These are phyloP conservation scores for Typhlichthys eigenmanni DNA, from an alignment of 2,797 vertebrate genomes.

Conservation along the genomic window DNA sequence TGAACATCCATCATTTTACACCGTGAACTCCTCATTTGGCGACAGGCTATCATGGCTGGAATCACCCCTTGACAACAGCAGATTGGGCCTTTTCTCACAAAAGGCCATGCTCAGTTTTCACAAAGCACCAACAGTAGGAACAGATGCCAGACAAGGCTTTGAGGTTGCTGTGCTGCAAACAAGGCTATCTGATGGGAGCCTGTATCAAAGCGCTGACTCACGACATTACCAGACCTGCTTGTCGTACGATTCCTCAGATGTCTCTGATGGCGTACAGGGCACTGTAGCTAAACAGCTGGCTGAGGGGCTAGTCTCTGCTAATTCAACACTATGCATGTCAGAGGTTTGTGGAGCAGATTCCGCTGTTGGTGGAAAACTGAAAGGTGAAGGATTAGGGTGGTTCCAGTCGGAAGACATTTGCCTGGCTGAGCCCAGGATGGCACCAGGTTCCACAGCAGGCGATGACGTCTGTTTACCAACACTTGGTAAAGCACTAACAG, in stretches of 20 bases:
- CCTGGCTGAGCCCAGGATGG: background rate
- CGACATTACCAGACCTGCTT: conserved; percentile 66
- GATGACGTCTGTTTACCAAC: conserved; percentile 6
- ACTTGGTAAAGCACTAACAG: background rate
- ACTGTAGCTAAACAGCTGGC: background rate
- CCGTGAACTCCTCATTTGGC: conserved; percentile 56
- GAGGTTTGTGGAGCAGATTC: background rate
- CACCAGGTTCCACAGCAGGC: conserved; percentile 8
- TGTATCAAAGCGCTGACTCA: conserved; percentile 61
- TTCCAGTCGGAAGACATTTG: background rate
- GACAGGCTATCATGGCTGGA: conserved; percentile 10
- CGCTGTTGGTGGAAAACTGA: background rate
- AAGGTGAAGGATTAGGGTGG: conserved; percentile 6
- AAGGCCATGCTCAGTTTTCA: conserved; percentile 40
- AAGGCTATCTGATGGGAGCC: conserved; percentile 35
- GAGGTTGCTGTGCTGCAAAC: conserved; percentile 11
- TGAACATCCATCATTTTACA: conserved; percentile 22
- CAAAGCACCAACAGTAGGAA: conserved; percentile 50
- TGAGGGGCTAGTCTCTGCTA: conserved; percentile 20
- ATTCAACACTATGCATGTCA: conserved; percentile 30
- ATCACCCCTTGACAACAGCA: background rate
- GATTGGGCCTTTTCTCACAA: background rate
- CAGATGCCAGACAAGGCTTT: conserved; percentile 20
- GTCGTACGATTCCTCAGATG: conserved; percentile 57
- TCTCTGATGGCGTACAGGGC: conserved; percentile 20